Evolutionary conservation across 2,888 invertebrate species (phyloP).

Genomic region (Acanthosepion esculentum): DNA sequence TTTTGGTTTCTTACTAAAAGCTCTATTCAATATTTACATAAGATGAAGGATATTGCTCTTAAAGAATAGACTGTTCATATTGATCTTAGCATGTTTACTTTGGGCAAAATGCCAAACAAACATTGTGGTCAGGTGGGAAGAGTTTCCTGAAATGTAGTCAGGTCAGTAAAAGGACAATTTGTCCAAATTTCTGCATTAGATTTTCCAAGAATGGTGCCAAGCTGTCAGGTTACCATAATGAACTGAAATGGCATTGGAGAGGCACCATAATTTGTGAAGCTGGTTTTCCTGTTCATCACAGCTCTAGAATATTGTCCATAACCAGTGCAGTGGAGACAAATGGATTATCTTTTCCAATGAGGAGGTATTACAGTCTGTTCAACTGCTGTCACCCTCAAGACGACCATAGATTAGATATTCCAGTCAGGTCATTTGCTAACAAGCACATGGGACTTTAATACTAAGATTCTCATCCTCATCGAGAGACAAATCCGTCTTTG

Average conservation of each 20-base stretch:
- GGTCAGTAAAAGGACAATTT: conserved; percentile 24
- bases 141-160: neutral
- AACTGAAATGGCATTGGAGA: neutral
- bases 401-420: neutral
- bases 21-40: neutral
- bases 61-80: neutral
- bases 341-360: too few relatives aligned
- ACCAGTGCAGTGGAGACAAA: neutral
- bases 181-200: neutral
- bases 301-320: neutral
- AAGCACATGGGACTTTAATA: neutral
- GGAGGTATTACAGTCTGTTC: neutral
- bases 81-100: neutral
- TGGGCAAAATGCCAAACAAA: neutral
- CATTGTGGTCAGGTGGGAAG: neutral
- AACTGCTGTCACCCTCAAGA: neutral
- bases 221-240: neutral
- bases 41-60: neutral
- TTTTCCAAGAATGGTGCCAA: neutral
- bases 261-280: neutral
- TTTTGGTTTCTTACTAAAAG: too few relatives aligned
- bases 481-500: too few relatives aligned
- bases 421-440: neutral
- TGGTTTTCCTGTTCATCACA: neutral
- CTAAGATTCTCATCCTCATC: too few relatives aligned